Evolutionary conservation across 2,797 vertebrate genomes (phyloP), one percentile per base, ranked within the genome.

Genomic region (Ceryle rudis): DNA sequence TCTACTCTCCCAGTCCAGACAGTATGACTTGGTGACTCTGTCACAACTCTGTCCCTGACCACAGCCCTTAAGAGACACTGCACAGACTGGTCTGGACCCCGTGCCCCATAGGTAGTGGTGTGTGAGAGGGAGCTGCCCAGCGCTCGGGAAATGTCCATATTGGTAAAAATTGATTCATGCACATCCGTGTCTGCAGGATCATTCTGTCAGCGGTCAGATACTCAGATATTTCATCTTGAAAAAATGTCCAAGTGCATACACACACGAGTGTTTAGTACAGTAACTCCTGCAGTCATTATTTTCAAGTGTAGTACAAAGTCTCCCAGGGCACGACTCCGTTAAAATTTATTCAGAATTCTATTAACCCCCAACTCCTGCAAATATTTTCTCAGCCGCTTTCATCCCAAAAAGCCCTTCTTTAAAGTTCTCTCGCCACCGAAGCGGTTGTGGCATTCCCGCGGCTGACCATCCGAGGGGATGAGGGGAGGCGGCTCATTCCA

Each of bases 331-430:
- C 73, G 25, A 5, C 69, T 64, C 15, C 11, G 3, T 31, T 11
- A 4, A 26, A 7, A 7, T 57, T 10, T 20, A 15, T 26, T 25
- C 26, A 1, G 39, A 26, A 28, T 7, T 4, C 44, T 1, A 0
- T 5, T 8, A 8, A 9, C 9, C 26, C 5, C 2, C 66, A 3
- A 9, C 14, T 21, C 49, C 52, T 4, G 47, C 60, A 51, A 28
- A 7, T 20, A 1, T 21, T 33, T 42, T 7, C 42, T 31, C 13
- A 18, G 22, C 31, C 1, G 49, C 55, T 65, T 39, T 22, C 23
- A 12, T 21, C 25, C 44, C 29, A 18, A 17, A 13, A 28, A 71
- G 12, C 29, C 57, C 51, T 21, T n/a, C 71, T n/a, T 9, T 2
- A 9, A 10, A 46, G 29, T 4, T 28, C 57, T 1, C 49, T 55